phyloP scores from a whole-genome alignment of 2,888 invertebrate species.

The Euspilapteryx auroguttella region DNA sequence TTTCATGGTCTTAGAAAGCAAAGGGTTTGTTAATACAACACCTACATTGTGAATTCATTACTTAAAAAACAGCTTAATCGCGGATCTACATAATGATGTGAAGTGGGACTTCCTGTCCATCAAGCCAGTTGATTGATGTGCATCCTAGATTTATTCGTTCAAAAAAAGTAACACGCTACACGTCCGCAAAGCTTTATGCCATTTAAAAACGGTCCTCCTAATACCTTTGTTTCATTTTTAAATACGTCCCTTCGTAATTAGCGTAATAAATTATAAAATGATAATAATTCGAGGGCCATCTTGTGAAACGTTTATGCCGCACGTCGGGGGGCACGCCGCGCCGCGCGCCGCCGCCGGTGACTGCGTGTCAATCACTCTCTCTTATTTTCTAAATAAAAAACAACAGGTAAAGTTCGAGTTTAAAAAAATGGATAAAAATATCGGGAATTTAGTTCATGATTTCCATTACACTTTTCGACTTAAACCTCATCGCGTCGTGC shows the following conservation, averaged over 20 bases:
- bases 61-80: constrained; percentile 46
- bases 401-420: no score
- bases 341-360: constrained; percentile 33
- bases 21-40: constrained; percentile 27
- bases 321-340: constrained; percentile 45
- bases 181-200: constrained; percentile 39
- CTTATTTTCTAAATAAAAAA: constrained; percentile 52
- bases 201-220: constrained; percentile 37
- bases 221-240: constrained; percentile 56
- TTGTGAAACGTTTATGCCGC: constrained; percentile 47
- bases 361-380: constrained; percentile 59
- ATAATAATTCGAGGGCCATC: constrained; percentile 54
- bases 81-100: constrained; percentile 53
- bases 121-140: constrained; percentile 57
- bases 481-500: no score
- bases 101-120: constrained; percentile 48
- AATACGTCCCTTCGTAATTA: constrained; percentile 55
- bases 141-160: constrained; percentile 51
- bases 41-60: constrained; percentile 42
- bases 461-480: no score
- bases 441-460: no score
- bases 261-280: constrained; percentile 61
- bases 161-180: constrained; percentile 42
- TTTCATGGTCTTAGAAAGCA: constrained; percentile 18
- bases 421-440: no score